Evolutionary conservation across 2,113 vertebrate genomes (phyloP).

Genomic region (Pituophis catenifer): DNA sequence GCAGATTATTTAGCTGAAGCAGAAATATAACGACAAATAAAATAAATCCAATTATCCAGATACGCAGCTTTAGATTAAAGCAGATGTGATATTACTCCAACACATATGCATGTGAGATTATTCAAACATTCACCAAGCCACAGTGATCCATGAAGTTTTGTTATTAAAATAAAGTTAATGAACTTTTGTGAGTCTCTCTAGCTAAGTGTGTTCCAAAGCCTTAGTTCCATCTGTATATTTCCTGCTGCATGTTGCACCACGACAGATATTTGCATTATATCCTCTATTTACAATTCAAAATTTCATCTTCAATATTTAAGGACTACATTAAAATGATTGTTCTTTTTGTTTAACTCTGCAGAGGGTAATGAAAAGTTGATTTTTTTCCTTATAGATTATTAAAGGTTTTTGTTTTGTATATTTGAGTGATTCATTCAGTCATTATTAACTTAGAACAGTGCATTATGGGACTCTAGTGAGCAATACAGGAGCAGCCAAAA

Average conservation of each 20-base stretch:
- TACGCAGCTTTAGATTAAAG: constrained; percentile 13
- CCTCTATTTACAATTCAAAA: constrained; percentile 59
- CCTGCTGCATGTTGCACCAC: constrained; percentile 59
- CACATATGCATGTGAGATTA: constrained; percentile 3
- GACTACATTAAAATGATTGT: constrained; percentile 25
- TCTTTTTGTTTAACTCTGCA: constrained; percentile 27
- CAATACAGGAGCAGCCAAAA: background rate
- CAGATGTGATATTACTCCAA: background rate
- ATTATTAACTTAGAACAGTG: background rate
- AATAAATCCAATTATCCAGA: constrained; percentile 19
- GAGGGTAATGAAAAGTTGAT: background rate
- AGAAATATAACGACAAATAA: constrained; percentile 9
- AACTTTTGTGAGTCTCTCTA: constrained; percentile 37
- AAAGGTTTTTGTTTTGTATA: constrained; percentile 4
- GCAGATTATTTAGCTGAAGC: background rate
- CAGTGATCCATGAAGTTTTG: background rate
- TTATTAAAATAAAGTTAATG: constrained; percentile 21
- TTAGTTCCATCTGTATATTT: constrained; percentile 21
- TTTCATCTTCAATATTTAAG: constrained; percentile 36
- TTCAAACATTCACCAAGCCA: constrained; percentile 1
- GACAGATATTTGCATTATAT: constrained; percentile 56
- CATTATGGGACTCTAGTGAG: background rate
- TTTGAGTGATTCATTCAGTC: background rate
- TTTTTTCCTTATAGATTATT: background rate
- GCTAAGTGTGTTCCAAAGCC: constrained; percentile 14